Evolutionary conservation across 2,797 vertebrate species (phyloP), one percentile per base, ranked within the genome.

Genomic region (Ammospiza maritima): DNA sequence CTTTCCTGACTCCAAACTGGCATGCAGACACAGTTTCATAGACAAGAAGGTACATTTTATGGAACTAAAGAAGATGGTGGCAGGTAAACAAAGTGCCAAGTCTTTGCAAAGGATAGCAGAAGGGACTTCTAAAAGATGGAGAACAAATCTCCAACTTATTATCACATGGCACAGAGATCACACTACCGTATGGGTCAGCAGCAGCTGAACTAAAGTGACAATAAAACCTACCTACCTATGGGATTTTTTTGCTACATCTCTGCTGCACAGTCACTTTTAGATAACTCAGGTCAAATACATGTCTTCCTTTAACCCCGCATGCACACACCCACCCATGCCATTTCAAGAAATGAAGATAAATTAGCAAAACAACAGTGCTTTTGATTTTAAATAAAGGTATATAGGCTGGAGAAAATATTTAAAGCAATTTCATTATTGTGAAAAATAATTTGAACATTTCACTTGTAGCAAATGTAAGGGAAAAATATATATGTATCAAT

Each of bases 291-390:
- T 45, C 42, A 86, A 71, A 20, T 13, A 21, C 1, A 3, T 27
- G 22, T 54, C 29, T 57, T 65, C n/a, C 51, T 88, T 72, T 29
- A 72, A 62, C 12, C 8, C 45, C 61, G n/a, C 42, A 53, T 16
- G 21, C 21, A 80, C 19, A 25, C 32, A 27, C 8, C 5, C 38
- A 44, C 0, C 0, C 11, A 34, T 5, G 6, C 7, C 10, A 23
- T 56, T 71, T 80, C 62, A 57, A 56, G 13, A 22, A 75, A 38
- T 32, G 9, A 78, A 88, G 82, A 79, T 27, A 56, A 40, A 67
- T 19, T 1, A 26, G 16, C 23, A 60, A 67, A 74, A 45, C 5
- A 34, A 15, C 22, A 34, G 23, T 5, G 21, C 8, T 47, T 21
- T 77, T 71, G 26, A 56, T 60, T 92, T 90, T 38, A 66, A 11